These are phyloP conservation scores for Neopelma chrysocephalum DNA, from an alignment of 2,797 vertebrate genomes.

Conservation along the genomic window DNA sequence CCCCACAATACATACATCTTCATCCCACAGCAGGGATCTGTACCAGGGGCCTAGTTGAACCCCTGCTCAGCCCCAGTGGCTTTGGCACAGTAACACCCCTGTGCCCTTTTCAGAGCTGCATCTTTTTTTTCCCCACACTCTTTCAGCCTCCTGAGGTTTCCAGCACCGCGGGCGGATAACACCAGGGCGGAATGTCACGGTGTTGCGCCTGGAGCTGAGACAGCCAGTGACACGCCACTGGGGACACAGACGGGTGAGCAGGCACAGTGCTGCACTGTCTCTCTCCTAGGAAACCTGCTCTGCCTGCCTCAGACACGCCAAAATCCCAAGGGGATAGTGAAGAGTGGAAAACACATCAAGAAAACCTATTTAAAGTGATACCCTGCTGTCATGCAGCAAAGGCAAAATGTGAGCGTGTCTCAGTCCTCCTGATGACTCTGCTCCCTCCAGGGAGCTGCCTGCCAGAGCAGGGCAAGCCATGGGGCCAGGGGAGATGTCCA, in stretches of 20 bases:
- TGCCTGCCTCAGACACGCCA: neutral
- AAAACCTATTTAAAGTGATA: neutral
- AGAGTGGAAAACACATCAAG: neutral
- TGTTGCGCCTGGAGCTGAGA: neutral
- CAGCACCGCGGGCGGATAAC: fast-evolving
- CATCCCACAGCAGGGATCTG: neutral
- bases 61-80: neutral
- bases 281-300: conserved; percentile 9
- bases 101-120: neutral
- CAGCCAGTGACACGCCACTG: neutral
- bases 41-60: neutral
- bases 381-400: neutral
- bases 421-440: neutral
- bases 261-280: fast-evolving
- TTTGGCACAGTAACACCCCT: neutral
- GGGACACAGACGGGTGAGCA: neutral
- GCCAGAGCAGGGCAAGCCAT: neutral
- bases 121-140: fast-evolving
- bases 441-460: neutral
- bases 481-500: neutral
- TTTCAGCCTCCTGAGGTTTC: neutral
- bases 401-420: fast-evolving
- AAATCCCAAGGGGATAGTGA: neutral
- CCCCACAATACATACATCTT: neutral
- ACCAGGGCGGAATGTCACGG: neutral